phyloP scores from a whole-genome alignment of 2,888 invertebrate genomes.

The Rhopalosiphum nymphaeae region DNA sequence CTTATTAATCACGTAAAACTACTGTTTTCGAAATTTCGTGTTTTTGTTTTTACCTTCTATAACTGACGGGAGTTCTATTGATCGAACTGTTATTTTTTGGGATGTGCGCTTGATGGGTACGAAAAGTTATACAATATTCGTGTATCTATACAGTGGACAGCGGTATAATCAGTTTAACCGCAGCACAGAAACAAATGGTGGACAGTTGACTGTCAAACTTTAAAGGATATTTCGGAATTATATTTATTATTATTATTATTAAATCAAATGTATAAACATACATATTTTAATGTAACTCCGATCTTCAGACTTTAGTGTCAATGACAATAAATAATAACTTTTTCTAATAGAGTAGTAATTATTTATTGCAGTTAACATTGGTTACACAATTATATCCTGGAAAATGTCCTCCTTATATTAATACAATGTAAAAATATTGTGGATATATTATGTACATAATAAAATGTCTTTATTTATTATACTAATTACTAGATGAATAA shows the following conservation, averaged over 20 bases:
- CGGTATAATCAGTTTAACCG: too few species aligned
- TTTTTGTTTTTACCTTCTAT: neutral
- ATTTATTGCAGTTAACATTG: neutral
- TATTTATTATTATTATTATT: neutral
- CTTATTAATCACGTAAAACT: neutral
- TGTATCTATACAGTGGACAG: too few species aligned
- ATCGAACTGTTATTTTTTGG: neutral
- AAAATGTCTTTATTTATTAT: neutral
- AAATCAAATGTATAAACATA: neutral
- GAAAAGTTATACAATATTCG: neutral
- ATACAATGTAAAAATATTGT: neutral
- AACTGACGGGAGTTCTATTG: neutral
- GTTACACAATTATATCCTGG: neutral
- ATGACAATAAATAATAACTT: neutral
- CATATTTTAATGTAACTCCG: neutral
- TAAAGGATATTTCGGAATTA: neutral
- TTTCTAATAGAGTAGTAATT: neutral
- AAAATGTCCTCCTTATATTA: neutral
- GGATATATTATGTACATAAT: neutral
- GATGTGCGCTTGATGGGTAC: neutral
- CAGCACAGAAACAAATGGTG: neutral
- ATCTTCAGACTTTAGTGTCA: neutral
- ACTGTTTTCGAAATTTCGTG: neutral
- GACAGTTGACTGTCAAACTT: neutral
- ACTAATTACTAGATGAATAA: neutral